These are phyloP conservation scores for Nixonia krombeini DNA, from an alignment of 1,140 invertebrate species.

Conservation along the genomic window DNA sequence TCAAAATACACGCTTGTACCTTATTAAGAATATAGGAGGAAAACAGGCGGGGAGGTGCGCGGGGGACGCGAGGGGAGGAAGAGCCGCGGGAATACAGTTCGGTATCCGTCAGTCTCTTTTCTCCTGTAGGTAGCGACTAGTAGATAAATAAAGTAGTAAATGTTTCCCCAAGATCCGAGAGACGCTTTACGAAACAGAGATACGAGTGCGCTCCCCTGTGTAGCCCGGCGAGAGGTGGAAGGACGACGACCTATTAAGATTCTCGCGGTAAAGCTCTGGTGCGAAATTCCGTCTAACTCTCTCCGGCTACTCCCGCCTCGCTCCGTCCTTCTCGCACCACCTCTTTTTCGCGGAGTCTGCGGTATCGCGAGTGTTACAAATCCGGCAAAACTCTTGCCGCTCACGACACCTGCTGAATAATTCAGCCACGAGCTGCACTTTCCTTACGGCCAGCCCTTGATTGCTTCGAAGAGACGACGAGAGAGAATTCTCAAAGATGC, in stretches of 20 bases:
- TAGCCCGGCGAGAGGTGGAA: conserved; percentile 41
- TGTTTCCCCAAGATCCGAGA: conserved; percentile 29
- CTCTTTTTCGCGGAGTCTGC: conserved; percentile 46
- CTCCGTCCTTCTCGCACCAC: conserved; percentile 35
- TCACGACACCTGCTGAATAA: conserved; percentile 63
- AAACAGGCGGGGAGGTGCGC: too few relatives aligned
- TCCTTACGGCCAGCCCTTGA: conserved; percentile 52
- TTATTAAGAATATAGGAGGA: too few relatives aligned
- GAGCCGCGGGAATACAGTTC: conserved; percentile 31
- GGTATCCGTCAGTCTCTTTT: conserved; percentile 36
- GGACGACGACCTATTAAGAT: conserved; percentile 49
- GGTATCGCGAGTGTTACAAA: conserved; percentile 61
- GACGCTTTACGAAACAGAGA: conserved; percentile 36
- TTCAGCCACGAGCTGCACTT: conserved; percentile 56
- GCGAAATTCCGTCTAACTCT: conserved; percentile 48
- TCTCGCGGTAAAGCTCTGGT: conserved; percentile 45
- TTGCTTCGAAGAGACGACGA: conserved; percentile 52
- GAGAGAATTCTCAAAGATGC: conserved; percentile 45
- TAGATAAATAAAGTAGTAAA: conserved; percentile 50
- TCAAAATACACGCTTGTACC: too few relatives aligned
- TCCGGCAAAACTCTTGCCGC: conserved; percentile 59
- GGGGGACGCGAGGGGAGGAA: too few relatives aligned
- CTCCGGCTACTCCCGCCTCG: conserved; percentile 25
- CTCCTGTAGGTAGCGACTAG: neutral
- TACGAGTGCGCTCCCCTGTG: conserved; percentile 37